phyloP scores from a whole-genome alignment of 2,113 vertebrate genomes.

The Pteropus alecto region DNA sequence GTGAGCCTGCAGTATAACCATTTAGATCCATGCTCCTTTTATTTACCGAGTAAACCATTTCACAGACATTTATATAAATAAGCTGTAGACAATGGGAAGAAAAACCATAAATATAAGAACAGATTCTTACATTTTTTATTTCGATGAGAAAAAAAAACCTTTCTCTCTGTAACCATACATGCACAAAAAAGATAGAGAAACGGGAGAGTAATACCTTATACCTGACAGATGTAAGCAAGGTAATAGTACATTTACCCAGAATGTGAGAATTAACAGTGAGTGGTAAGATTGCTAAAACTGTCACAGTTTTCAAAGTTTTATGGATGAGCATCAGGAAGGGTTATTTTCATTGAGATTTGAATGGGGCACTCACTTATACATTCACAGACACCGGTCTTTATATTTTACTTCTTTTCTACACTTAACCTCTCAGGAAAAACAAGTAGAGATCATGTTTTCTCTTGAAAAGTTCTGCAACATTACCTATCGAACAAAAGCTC shows the following conservation, averaged over 20 bases:
- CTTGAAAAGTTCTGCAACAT: background rate
- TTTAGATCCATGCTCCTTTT: slow-evolving; percentile 65
- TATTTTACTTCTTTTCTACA: background rate
- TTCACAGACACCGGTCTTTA: background rate
- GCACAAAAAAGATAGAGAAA: background rate
- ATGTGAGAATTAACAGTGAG: background rate
- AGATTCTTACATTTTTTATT: slow-evolving; percentile 13
- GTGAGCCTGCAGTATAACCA: slow-evolving; percentile 55
- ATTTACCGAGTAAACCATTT: slow-evolving; percentile 82
- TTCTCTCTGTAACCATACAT: background rate
- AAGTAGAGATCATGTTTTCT: background rate
- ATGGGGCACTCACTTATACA: background rate
- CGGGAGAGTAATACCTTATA: background rate
- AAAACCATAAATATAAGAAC: slow-evolving; percentile 69
- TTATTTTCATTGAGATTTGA: background rate
- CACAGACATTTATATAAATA: slow-evolving; percentile 76
- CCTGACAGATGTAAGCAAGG: background rate
- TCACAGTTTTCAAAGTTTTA: background rate
- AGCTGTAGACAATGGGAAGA: slow-evolving; percentile 74
- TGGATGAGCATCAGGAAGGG: background rate
- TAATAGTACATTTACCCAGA: background rate
- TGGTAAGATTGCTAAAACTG: background rate
- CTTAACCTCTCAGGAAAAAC: background rate
- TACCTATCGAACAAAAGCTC: background rate
- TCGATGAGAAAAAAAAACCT: slow-evolving; percentile 8